phyloP scores from a whole-genome alignment of 1,140 invertebrate genomes.

The Nomia melanderi region DNA sequence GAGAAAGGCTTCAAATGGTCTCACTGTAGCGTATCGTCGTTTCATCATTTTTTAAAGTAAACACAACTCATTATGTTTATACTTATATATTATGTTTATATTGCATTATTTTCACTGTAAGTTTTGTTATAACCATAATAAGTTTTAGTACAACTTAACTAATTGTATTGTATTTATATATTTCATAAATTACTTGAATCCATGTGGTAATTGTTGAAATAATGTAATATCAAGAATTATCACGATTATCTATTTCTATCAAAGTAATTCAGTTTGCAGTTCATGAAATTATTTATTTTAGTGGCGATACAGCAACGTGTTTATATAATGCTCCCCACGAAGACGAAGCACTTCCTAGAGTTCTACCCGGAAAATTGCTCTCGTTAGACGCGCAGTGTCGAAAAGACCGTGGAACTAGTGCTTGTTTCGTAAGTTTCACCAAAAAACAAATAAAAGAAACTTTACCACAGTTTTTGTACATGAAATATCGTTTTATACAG shows the following conservation, averaged over 20 bases:
- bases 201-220: too few species aligned
- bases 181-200: too few species aligned
- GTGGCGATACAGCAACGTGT: constrained; percentile 96
- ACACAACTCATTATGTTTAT: constrained; percentile 59
- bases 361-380: constrained; percentile 93
- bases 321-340: constrained; percentile 96
- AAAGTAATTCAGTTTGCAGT: background rate
- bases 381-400: constrained; percentile 95
- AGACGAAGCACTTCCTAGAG: constrained; percentile 92
- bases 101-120: too few species aligned
- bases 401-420: constrained; percentile 94
- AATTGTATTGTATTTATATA: too few species aligned
- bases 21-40: constrained; percentile 95
- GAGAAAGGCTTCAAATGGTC: constrained; percentile 98
- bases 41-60: constrained; percentile 97
- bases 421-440: constrained; percentile 88
- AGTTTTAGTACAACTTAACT: too few species aligned
- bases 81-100: too few species aligned
- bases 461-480: too few species aligned
- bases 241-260: background rate
- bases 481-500: too few species aligned
- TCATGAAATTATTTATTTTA: too few species aligned
- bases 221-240: background rate
- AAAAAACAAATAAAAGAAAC: background rate
- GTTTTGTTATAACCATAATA: too few species aligned